Conservation (phyloP, 2,888 invertebrate genomes). For the Phlogophora meticulosa region DNA sequence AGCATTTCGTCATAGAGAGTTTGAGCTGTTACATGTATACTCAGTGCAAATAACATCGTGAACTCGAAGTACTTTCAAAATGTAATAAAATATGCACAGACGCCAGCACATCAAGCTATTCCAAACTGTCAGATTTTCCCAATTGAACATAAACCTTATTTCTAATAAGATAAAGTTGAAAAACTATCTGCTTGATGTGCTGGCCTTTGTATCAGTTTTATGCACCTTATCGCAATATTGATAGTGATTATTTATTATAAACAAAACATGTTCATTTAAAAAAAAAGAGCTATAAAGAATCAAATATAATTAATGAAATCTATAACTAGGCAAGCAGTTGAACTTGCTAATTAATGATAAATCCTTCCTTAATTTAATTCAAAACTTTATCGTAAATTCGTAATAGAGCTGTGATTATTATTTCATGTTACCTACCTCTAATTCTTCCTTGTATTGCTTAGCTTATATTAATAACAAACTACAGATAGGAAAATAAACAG, state of each 20-base stretch:
- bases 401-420: not conserved
- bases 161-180: too few relatives aligned
- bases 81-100: constrained; percentile 7
- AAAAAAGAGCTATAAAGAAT: not conserved
- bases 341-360: not conserved
- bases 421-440: not conserved
- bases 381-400: not conserved
- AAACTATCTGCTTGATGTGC: too few relatives aligned
- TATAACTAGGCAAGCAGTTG: not conserved
- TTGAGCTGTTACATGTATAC: not conserved
- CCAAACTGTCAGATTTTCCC: too few relatives aligned
- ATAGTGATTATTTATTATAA: constrained; percentile 13
- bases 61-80: constrained; percentile 1
- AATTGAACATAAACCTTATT: too few relatives aligned
- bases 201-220: not conserved
- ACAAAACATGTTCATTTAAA: not conserved
- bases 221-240: constrained; percentile 19
- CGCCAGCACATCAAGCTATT: too few relatives aligned
- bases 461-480: not conserved
- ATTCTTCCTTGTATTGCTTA: not conserved
- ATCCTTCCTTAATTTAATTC: not conserved
- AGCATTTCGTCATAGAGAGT: not conserved
- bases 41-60: not conserved
- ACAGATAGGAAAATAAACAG: constrained; percentile 25
- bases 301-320: constrained; percentile 10